phyloP scores from a whole-genome alignment of 2,888 invertebrate species.

The Deilephila porcellus region DNA sequence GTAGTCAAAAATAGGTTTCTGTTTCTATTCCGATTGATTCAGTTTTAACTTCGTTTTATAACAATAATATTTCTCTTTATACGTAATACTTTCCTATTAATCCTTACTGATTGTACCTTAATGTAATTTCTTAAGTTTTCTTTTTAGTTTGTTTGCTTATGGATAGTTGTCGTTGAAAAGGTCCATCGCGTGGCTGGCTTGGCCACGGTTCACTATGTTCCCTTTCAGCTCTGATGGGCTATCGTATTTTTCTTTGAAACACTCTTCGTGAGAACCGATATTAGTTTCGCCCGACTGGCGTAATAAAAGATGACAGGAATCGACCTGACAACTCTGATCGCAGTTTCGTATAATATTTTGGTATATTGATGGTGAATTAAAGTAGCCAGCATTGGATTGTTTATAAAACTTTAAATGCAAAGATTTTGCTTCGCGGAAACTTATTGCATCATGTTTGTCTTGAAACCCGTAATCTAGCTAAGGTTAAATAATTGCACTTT shows the following conservation, averaged over 20 bases:
- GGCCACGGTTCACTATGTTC: not conserved
- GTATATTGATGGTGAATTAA: not conserved
- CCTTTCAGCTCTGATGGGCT: constrained; percentile 1
- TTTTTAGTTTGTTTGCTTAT: not conserved
- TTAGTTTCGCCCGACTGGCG: not conserved
- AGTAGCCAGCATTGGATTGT: not conserved
- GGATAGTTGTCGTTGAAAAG: not conserved
- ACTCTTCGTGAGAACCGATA: constrained; percentile 1
- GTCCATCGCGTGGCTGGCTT: not conserved
- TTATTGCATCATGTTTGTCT: not conserved
- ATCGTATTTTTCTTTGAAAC: constrained; percentile 12
- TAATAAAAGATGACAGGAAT: constrained; percentile 6
- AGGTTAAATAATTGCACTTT: not conserved
- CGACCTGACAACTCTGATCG: not conserved
- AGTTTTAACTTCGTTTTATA: too few species aligned
- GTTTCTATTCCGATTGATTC: too few species aligned
- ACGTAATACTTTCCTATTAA: too few species aligned
- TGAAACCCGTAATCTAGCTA: not conserved
- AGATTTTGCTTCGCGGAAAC: too few species aligned
- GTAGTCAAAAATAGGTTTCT: too few species aligned
- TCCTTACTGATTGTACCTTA: too few species aligned
- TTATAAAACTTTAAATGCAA: not conserved
- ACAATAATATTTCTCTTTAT: too few species aligned
- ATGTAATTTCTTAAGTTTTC: not conserved
- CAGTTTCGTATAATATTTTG: too few species aligned